Evolutionary conservation across 2,888 invertebrate genomes (phyloP), one percentile per base, ranked within the genome.

Genomic region (Drosophila vallismaia): DNA sequence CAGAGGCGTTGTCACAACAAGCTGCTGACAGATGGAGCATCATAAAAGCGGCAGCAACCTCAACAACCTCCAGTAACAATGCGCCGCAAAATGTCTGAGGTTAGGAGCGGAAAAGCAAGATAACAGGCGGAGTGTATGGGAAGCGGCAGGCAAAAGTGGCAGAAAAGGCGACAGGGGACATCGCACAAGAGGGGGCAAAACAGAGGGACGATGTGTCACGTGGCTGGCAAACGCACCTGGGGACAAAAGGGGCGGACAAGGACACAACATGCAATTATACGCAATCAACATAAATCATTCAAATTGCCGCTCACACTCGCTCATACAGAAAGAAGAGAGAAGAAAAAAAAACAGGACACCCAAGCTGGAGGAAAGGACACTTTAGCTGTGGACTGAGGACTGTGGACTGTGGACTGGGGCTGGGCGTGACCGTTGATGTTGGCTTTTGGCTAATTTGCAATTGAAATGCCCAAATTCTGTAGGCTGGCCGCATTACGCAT

Each of bases 11-110:
- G 81, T 76, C 77, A 74, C 67, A 80, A 83, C 78, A 68, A 86
- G 84, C 78, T 75, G 82, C 81, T 86, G 85, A 88, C 85, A 88
- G 87, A 88, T 87, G 87, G 77, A 82, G 85, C 75, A 75, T 86
- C 88, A 88, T 88, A 86, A 88, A 88, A 72, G 74, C 75, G 57
- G 67, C 74, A 36, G 26, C 63, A 50, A 53, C 53, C 45, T 40
- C 51, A 53, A 62, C 28, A 36, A 36, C 36, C 36, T 24, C 51
- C 48, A 44, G 57, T 72, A 79, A 75, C 83, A 80, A 81, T 74
- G 79, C 75, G 71, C 54, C 73, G 52, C 64, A 66, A 69, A 79
- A 83, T 86, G 81, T 82, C 76, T 83, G 66, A 76, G 82, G 84
- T 74, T 71, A 75, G 71, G 12, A 36, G 8, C 6, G 24, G 3